These are phyloP conservation scores for Philereme vetulata DNA, from an alignment of 2,888 invertebrate species.

Conservation along the genomic window DNA sequence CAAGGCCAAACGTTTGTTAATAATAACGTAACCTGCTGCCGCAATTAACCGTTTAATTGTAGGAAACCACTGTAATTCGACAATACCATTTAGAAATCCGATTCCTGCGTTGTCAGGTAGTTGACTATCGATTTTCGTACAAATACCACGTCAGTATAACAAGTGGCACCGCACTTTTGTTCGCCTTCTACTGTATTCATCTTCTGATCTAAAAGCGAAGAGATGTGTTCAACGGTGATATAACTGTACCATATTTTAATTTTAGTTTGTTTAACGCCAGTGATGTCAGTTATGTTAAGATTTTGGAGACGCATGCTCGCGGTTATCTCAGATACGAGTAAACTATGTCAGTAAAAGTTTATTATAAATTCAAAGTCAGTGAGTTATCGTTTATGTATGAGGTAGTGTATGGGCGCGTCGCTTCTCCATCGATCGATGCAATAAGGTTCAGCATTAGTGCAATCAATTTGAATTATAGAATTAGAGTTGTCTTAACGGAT, in stretches of 20 bases:
- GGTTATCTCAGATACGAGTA: constrained; percentile 15
- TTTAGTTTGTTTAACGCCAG: constrained; percentile 43
- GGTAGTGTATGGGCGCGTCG: constrained; percentile 10
- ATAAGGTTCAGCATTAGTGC: constrained; percentile 16
- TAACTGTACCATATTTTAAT: constrained; percentile 47
- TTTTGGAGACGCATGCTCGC: constrained; percentile 28
- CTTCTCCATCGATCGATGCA: constrained; percentile 7
- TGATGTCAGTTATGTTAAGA: constrained; percentile 52
- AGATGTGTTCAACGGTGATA: constrained; percentile 33
- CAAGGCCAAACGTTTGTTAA: constrained; percentile 44
- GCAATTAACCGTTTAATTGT: constrained; percentile 50
- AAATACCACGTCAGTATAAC: constrained; percentile 38
- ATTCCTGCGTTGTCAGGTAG: constrained; percentile 43
- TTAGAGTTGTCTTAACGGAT: constrained; percentile 1
- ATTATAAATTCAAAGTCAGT: constrained; percentile 36
- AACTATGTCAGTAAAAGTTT: constrained; percentile 33
- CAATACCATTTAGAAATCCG: constrained; percentile 51
- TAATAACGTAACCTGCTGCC: constrained; percentile 46
- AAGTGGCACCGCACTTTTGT: constrained; percentile 13
- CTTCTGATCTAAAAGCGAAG: constrained; percentile 31
- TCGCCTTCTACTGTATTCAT: not conserved
- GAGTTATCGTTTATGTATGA: constrained; percentile 43
- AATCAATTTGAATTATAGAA: constrained; percentile 6
- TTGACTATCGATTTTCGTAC: constrained; percentile 37
- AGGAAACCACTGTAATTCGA: constrained; percentile 49